These are phyloP conservation scores for Ranitomeya imitator DNA, from an alignment of 2,113 vertebrate species.

Conservation along the genomic window DNA sequence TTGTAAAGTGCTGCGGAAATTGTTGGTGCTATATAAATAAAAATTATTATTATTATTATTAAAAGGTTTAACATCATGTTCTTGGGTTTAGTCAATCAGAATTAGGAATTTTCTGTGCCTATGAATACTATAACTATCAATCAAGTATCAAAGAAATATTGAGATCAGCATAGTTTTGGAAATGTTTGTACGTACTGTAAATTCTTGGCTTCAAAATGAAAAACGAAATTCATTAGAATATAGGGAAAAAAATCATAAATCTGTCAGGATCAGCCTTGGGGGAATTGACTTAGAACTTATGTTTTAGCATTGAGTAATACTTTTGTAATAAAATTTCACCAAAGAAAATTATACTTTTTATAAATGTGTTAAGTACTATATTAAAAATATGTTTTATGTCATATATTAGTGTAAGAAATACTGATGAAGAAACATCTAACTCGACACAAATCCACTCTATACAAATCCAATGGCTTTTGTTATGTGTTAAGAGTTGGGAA, in stretches of 20 bases:
- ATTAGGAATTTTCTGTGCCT: not conserved
- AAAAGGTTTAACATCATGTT: not conserved
- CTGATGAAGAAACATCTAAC: no score
- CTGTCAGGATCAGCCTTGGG: slow-evolving; percentile 10
- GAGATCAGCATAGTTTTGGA: not conserved
- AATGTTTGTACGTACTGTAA: slow-evolving; percentile 30
- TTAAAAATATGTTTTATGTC: not conserved
- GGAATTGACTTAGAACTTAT: not conserved
- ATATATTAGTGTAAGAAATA: not conserved
- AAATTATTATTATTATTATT: no score
- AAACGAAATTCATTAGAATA: not conserved
- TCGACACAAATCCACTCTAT: no score
- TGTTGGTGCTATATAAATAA: no score
- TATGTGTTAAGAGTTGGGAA: no score
- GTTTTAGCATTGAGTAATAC: not conserved
- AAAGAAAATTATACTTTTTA: not conserved
- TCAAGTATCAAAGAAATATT: not conserved
- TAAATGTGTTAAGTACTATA: not conserved
- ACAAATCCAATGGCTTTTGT: no score
- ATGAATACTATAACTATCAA: slow-evolving; percentile 7
- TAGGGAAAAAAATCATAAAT: not conserved
- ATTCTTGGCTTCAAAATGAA: slow-evolving; percentile 4
- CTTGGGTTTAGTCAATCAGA: not conserved
- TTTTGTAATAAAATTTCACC: not conserved
- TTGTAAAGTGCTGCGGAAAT: no score